Evolutionary conservation across 1,140 invertebrate genomes (phyloP).

Genomic region (Ceratina australensis): DNA sequence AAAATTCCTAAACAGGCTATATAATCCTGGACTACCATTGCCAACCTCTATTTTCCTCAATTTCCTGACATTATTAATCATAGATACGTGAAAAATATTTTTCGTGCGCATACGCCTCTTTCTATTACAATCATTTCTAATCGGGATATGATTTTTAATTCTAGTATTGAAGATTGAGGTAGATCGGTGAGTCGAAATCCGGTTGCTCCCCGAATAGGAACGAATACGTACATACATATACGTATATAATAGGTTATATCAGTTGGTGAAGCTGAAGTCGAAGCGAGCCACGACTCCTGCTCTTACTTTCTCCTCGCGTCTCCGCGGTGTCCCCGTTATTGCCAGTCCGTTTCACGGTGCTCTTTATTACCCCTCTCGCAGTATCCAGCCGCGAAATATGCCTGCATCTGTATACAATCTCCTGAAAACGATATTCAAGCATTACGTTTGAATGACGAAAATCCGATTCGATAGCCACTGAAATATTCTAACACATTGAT

Average conservation of each 20-base stretch:
- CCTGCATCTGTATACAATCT: no score
- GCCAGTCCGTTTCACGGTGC: conserved; percentile 25
- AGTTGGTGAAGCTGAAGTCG: conserved; percentile 5
- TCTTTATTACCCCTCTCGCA: conserved; percentile 1
- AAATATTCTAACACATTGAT: no score
- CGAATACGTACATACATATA: not conserved
- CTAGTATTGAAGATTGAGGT: not conserved
- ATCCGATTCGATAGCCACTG: not conserved
- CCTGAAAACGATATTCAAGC: conserved; percentile 18
- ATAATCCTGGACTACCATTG: no score
- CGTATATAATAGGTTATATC: not conserved
- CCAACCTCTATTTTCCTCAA: no score
- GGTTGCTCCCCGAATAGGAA: conserved; percentile 6
- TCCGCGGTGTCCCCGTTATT: conserved; percentile 33
- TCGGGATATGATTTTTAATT: not conserved
- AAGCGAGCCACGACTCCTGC: conserved; percentile 12
- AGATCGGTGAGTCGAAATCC: conserved; percentile 18
- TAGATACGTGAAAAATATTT: not conserved
- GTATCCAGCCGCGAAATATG: not conserved
- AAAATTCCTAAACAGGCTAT: no score
- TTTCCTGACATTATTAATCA: no score
- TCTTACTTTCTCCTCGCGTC: conserved; percentile 45
- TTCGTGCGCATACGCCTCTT: not conserved
- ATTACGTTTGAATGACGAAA: conserved; percentile 1
- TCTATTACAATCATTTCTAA: not conserved